Conservation (phyloP, 2,113 vertebrate genomes). For the Stercorarius parasiticus region DNA sequence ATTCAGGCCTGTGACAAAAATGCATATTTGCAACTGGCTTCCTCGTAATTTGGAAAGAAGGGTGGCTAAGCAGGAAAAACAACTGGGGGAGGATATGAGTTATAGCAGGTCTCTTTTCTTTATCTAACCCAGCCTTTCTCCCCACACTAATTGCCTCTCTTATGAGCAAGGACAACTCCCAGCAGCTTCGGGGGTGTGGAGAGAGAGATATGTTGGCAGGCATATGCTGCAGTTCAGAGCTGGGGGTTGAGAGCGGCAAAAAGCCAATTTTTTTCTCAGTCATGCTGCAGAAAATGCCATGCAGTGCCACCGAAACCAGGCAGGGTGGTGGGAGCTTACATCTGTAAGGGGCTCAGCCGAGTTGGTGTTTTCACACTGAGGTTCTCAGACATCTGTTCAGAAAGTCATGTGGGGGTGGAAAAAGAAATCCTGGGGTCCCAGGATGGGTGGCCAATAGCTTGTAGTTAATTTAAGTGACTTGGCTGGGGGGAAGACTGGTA, state of each 20-base stretch:
- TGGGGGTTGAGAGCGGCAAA: not conserved
- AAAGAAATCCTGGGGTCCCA: not conserved
- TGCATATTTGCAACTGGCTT: not conserved
- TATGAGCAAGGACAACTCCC: not conserved
- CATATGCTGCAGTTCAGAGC: not conserved
- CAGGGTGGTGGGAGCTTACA: not conserved
- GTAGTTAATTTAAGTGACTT: not conserved
- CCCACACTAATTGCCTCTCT: not conserved
- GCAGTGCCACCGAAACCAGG: not conserved
- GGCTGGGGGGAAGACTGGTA: not conserved
- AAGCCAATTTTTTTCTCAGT: not conserved
- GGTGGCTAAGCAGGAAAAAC: not conserved
- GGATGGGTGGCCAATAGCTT: not conserved
- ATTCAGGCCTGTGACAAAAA: not conserved
- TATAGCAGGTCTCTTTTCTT: not conserved
- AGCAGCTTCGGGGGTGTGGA: not conserved
- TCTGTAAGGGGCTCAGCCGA: fast-evolving
- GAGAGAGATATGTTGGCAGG: not conserved
- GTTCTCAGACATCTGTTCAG: not conserved
- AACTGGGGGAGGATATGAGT: not conserved
- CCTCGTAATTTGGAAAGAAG: not conserved
- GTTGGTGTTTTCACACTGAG: not conserved
- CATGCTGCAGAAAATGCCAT: not conserved
- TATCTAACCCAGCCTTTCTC: not conserved
- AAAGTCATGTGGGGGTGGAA: not conserved